Evolutionary conservation across 2,113 vertebrate genomes (phyloP), one percentile per base, ranked within the genome.

Genomic region (Catharus bicknelli): DNA sequence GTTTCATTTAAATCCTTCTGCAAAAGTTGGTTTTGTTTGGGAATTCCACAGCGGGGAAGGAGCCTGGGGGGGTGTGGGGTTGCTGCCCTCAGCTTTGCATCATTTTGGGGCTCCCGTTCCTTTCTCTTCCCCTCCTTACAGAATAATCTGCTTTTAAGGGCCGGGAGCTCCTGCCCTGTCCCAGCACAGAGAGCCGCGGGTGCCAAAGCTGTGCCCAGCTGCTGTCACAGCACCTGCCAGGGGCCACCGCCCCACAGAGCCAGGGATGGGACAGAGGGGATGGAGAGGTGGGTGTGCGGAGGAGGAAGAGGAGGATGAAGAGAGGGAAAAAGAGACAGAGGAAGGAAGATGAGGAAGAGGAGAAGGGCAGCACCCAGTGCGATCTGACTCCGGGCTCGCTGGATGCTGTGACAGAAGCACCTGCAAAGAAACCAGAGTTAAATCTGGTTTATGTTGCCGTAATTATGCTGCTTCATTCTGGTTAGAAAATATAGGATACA

Each of bases 161-260:
- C 7, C 7, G 10, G 36, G 0, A 1, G 0, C 2, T 19, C 25
- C 30, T 21, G 70, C 20, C 19, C 61, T 9, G 1, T 1, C 1
- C 38, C 6, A 3, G 59, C 80, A 26, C 5, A 1, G 47, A 29
- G 8, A 32, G 55, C 61, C 22, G 8, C 0, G 61, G 61, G 1
- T 21, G 63, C 5, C 7, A 21, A 48, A 20, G 1, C 82, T 13
- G 58, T 0, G 51, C 2, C 82, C 42, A 4, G n/a, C 22, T 26
- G n/a, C 58, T 47, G 50, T 1, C 22, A 22, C 58, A 63, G 84
- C 9, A 0, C 18, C 76, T 7, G 43, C 73, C 38, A 9, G 74
- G 16, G 20, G 18, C 42, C 48, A 4, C 1, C 0, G 23, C 2
- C 27, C 79, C 7, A 1, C n/a, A 27, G 26, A 27, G 25, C 15